These are phyloP conservation scores for Dexiosoma caninum DNA, from an alignment of 2,888 invertebrate species.

Conservation along the genomic window DNA sequence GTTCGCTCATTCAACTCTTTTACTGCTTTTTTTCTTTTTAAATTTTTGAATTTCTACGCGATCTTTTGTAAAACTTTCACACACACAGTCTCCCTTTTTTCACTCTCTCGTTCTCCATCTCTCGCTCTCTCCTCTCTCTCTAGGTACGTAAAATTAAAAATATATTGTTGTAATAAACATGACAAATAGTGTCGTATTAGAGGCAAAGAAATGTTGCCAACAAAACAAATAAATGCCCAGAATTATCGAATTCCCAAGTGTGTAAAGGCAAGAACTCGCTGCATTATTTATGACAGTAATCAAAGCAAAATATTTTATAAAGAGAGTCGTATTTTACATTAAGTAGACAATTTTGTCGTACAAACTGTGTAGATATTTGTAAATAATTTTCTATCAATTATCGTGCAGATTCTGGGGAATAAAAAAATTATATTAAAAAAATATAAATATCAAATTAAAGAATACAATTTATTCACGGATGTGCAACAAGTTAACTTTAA, in stretches of 20 bases:
- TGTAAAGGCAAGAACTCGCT: neutral
- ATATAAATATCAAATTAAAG: too few species aligned
- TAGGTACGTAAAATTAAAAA: neutral
- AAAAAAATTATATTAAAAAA: too few species aligned
- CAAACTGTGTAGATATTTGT: too few species aligned
- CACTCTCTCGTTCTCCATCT: too few species aligned
- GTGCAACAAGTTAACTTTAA: too few species aligned
- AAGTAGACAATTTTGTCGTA: too few species aligned
- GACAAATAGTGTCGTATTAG: neutral
- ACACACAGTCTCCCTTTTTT: conserved; percentile 32
- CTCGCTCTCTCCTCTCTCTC: conserved; percentile 14
- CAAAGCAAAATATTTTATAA: too few species aligned
- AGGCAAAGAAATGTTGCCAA: neutral
- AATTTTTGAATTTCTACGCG: conserved; percentile 30
- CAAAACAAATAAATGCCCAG: neutral
- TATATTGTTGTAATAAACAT: neutral
- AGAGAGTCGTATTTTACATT: too few species aligned
- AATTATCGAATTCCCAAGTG: neutral
- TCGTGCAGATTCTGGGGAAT: too few species aligned
- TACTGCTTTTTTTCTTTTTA: conserved; percentile 4
- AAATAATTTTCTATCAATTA: too few species aligned
- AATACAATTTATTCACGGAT: too few species aligned
- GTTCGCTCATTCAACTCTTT: conserved; percentile 26
- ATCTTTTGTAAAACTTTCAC: conserved; percentile 60
- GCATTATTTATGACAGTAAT: neutral